A percentile compares a stretch with the other conserved stretches of the same genome.
These are phyloP conservation scores for Notolabrus celidotus DNA, from an alignment of 2,797 vertebrate genomes.

Conservation along the genomic window DNA sequence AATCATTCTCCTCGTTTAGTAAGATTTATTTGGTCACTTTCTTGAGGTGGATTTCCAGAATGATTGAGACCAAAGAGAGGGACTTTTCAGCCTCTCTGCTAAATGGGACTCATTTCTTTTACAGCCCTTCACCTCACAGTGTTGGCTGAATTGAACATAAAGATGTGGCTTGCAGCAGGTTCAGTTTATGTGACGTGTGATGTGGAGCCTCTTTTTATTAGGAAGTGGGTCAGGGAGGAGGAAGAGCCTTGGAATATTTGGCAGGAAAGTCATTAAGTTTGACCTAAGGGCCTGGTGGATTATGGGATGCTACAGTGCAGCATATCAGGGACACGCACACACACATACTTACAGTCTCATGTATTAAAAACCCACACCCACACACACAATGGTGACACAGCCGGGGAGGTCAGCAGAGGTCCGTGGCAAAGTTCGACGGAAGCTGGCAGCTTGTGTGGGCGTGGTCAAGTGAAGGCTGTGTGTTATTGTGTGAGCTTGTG, in stretches of 20 bases:
- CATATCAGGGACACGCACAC: conserved; percentile 20
- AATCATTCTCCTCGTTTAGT: too few species aligned
- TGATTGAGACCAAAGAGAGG: not conserved
- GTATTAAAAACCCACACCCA: conserved; percentile 8
- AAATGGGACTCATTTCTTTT: not conserved
- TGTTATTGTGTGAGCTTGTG: conserved; percentile 32
- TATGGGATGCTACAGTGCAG: conserved; percentile 37
- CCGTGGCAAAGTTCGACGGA: conserved; percentile 26
- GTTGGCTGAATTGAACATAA: not conserved
- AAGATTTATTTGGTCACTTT: too few species aligned
- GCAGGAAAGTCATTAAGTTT: conserved; percentile 61
- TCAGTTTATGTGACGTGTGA: not conserved
- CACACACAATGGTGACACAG: conserved; percentile 3
- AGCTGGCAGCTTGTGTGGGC: conserved; percentile 35
- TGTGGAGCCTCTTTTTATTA: conserved; percentile 9
- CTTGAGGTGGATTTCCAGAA: conserved; percentile 5
- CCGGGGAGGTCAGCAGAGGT: conserved; percentile 21
- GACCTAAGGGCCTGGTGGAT: conserved; percentile 52
- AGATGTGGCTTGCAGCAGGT: not conserved
- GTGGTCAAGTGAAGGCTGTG: conserved; percentile 1
- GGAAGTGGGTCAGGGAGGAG: conserved; percentile 53
- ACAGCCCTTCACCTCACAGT: not conserved
- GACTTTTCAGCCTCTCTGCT: not conserved
- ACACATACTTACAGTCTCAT: not conserved
- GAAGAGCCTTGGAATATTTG: conserved; percentile 40